Conservation (phyloP, 1,140 invertebrate species). For the Drosophila prosaltans region DNA sequence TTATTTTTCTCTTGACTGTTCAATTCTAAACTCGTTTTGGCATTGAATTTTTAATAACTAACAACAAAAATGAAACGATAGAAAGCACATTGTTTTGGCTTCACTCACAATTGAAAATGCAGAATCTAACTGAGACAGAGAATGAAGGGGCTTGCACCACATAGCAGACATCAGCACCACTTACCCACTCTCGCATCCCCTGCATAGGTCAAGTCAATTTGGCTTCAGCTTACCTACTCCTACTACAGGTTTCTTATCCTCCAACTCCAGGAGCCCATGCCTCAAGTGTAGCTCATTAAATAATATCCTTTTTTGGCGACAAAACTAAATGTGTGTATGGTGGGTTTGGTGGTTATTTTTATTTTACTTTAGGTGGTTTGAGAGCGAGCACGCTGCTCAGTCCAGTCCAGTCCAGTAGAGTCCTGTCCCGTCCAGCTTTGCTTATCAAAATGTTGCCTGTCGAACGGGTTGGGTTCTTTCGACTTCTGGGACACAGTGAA, state of each 20-base stretch:
- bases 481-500: constrained; percentile 60
- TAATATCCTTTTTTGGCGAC: constrained; percentile 75
- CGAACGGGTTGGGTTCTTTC: constrained; percentile 50
- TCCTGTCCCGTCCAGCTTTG: constrained; percentile 36
- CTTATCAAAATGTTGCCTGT: constrained; percentile 80
- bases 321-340: constrained; percentile 13
- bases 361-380: constrained; percentile 2
- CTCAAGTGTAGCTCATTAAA: constrained; percentile 81
- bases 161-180: constrained; percentile 41
- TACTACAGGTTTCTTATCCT: constrained; percentile 18
- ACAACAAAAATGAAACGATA: constrained; percentile 26
- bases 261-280: constrained; percentile 27
- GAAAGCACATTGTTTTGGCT: not conserved
- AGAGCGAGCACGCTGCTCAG: not conserved
- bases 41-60: constrained; percentile 80
- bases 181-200: constrained; percentile 4
- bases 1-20: constrained; percentile 73
- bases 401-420: not conserved
- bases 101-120: constrained; percentile 61
- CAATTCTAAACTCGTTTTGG: constrained; percentile 78
- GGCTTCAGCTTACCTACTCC: constrained; percentile 5
- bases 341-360: constrained; percentile 23
- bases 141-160: not conserved
- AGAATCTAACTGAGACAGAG: constrained; percentile 44
- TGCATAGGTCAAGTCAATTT: constrained; percentile 73